Percentiles rank a stretch among this genome's conserved stretches.
These are phyloP conservation scores for Phylloscopus trochilus DNA, from an alignment of 2,113 vertebrate genomes.

Conservation along the genomic window DNA sequence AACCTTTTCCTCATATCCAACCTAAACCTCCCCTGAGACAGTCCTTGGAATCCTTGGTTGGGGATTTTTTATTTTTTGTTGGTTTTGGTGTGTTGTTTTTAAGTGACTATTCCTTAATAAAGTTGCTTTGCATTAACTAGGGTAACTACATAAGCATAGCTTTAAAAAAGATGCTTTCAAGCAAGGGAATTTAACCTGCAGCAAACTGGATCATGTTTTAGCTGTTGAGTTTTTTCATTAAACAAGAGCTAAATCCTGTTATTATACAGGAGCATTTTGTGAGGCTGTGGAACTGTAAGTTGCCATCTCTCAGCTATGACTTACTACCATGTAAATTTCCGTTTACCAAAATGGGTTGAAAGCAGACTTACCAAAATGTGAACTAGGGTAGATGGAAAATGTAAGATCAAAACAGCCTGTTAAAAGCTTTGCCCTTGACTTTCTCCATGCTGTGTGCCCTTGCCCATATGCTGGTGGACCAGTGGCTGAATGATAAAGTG, in stretches of 20 bases:
- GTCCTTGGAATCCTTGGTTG: neutral
- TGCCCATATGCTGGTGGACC: neutral
- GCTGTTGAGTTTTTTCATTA: neutral
- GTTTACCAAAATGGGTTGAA: neutral
- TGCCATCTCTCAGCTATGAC: neutral
- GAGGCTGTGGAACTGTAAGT: neutral
- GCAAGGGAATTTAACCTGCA: neutral
- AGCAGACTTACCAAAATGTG: neutral
- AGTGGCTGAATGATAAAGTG: fast-evolving
- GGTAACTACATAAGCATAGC: neutral
- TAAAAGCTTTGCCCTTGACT: neutral
- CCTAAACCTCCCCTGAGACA: neutral
- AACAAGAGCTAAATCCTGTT: neutral
- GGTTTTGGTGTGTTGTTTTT: neutral
- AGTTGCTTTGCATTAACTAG: neutral
- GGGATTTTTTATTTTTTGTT: neutral
- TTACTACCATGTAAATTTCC: neutral
- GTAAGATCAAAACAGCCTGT: neutral
- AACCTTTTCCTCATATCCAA: neutral
- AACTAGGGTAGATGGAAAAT: neutral
- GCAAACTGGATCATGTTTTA: neutral
- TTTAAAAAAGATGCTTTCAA: neutral
- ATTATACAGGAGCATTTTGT: neutral
- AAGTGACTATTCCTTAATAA: neutral
- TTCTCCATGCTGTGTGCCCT: neutral